Evolutionary conservation across 2,888 invertebrate species (phyloP).

Genomic region (Thyatira batis): DNA sequence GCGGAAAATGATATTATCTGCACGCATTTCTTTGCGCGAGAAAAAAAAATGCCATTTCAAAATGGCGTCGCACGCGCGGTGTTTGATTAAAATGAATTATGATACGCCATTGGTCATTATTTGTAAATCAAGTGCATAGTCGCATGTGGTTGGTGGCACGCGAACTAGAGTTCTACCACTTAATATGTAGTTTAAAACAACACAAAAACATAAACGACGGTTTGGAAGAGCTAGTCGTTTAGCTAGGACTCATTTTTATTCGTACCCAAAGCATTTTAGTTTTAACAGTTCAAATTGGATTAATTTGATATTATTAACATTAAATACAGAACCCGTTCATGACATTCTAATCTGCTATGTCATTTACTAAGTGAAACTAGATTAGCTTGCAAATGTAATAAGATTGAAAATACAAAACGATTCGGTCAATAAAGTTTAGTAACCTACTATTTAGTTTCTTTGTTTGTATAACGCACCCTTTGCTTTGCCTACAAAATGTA

Average conservation of each 20-base stretch:
- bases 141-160: conserved; percentile 51
- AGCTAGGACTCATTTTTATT: neutral
- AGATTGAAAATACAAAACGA: too few species aligned
- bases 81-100: conserved; percentile 65
- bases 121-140: conserved; percentile 69
- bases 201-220: neutral
- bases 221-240: neutral
- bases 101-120: conserved; percentile 68
- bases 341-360: too few species aligned
- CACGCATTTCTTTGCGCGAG: conserved; percentile 59
- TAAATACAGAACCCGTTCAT: too few species aligned
- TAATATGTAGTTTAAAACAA: conserved; percentile 8
- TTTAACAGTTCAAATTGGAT: too few species aligned
- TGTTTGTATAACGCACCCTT: too few species aligned
- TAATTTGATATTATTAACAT: too few species aligned
- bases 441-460: too few species aligned
- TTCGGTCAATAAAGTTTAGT: too few species aligned
- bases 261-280: too few species aligned
- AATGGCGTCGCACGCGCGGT: conserved; percentile 46
- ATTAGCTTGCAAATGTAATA: too few species aligned
- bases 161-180: conserved; percentile 28
- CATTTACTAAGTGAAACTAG: too few species aligned
- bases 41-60: conserved; percentile 23
- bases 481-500: neutral
- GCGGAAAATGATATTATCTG: conserved; percentile 67